Evolutionary conservation across 2,888 invertebrate species (phyloP), one percentile per base, ranked within the genome.

Genomic region (Lottia scabra): DNA sequence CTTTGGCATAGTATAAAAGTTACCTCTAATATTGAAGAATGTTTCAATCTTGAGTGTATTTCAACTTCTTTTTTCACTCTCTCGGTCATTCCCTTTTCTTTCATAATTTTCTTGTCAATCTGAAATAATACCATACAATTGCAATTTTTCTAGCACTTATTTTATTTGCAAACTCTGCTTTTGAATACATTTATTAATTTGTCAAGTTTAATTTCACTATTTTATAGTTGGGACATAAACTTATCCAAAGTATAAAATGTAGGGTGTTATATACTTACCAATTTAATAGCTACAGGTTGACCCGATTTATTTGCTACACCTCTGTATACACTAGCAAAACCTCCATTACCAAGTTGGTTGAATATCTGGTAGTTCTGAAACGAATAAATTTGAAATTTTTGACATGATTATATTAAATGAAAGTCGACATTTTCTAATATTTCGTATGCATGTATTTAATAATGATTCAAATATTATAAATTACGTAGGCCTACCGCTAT

Each of bases 61-160:
- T 93, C 93, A 16, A 98, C 96, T 91, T 98, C 98, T 90, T 97
- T 96, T 70, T 93, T 92, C 3, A 98, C 97, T 84, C 98, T 92
- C 79, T 93, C 93, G 48, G 93, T 93, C 95, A 97, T 95, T 65
- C 94, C 94, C 78, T 94, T 93, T 82, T 93, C 93, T 87, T 94
- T 94, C 93, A 97, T 96, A 63, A 94, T 90, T 85, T 94, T 94
- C 90, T 96, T 97, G 92, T 97, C 96, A 91, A 98, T 97, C 90
- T 90, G 70, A 43, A 78, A 77, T 63, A 68, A 64, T 43, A 67
- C 13, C 19, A 1, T 38, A 4, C 38, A 38, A 38, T 38, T 38
- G 6, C 30, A 38, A 38, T 4, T 1, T 38, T 38, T 8, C 10
- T n/a, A n/a, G n/a, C n/a, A n/a, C n/a, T n/a, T n/a, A n/a, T 38